Evolutionary conservation across 2,888 invertebrate species (phyloP), one percentile per base, ranked within the genome.

Genomic region (Tigriopus californicus): DNA sequence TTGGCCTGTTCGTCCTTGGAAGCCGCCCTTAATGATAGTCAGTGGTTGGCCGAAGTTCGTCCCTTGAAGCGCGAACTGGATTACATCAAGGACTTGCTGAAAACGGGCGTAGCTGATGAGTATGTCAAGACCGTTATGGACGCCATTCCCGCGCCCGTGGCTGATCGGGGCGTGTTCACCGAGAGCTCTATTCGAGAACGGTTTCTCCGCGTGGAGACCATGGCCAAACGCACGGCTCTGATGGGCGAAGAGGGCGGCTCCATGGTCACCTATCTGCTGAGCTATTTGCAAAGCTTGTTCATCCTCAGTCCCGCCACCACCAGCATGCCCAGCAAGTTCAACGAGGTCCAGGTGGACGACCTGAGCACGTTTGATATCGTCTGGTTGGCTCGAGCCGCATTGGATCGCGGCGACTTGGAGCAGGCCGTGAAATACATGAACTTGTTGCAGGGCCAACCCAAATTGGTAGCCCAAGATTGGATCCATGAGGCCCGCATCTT

Each of bases 191-290:
- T 97, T 40, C 78, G 84, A 61, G 85, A 88, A 64, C 78, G 87
- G 63, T 97, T 95, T 70, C 72, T 86, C 10, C 80, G 80, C 73
- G 80, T 90, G 13, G 66, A 69, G 48, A 76, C 79, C 61, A 78
- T 87, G 11, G 90, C 91, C 3, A 77, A 82, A 61, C 80, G 82
- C 64, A 80, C 95, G 58, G 91, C 94, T 0, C 70, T 92, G 64
- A 79, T 97, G 1, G 90, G 90, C 0, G 86, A 85, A 61, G 79
- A 80, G 15, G 91, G 92, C n/a, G 90, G 85, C n/a, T 75, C 81
- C 0, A 71, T 94, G 56, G 83, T 85, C 46, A 62, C 51, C 64
- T 70, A 64, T 61, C 10, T n/a, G 13, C 51, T 64, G 0, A 72
- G 85, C 11, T 89, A 88, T 72, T 74, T 91, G 65, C 73, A 92